Base-by-base conservation (phyloP, 2,113 vertebrate genomes). In the human region DNA sequence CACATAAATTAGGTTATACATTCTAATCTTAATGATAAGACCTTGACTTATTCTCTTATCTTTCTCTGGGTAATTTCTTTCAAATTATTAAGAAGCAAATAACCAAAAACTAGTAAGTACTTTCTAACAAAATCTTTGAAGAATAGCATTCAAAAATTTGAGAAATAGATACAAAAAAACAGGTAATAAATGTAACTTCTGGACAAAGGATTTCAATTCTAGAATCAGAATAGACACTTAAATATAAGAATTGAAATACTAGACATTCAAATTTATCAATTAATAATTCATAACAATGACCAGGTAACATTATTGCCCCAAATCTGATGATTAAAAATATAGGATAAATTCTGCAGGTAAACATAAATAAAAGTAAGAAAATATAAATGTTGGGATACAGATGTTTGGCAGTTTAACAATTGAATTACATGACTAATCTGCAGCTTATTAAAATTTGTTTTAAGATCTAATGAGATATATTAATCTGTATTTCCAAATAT, bases 21-120 rank as follows among this genome's bases (percentile, higher is more conserved):
- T 64, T 94, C 3, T 66, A 22, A 16, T 82, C 3, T 20, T 80
- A 89, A 50, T 88, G 35, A 32, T 55, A 64, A 90, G 25, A 92
- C 14, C 86, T 93, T 76, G 2, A 6, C 64, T 95, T 30, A 20
- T 57, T 91, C 50, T 87, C 91, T 75, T 97, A 84, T 55, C 84
- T 76, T 75, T 92, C 16, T 70, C 40, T 84, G 70, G 17, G 10
- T 82, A 57, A 75, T 68, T 89, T 91, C 14, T 89, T 91, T 91
- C 22, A 79, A 80, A 75, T 40, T 89, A 27, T 12, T 80, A 78
- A 81, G 4, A 79, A 17, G 13, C 8, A 95, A 96, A 48, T 27
- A 93, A 72, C 5, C 3, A 50, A 70, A 68, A 81, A 89, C 38
- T n/a, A 89, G 17, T 13, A 68, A 48, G 2, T 40, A 88, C 6